Evolutionary conservation across 2,113 vertebrate species (phyloP).

Genomic region (Melanocharis versteri): DNA sequence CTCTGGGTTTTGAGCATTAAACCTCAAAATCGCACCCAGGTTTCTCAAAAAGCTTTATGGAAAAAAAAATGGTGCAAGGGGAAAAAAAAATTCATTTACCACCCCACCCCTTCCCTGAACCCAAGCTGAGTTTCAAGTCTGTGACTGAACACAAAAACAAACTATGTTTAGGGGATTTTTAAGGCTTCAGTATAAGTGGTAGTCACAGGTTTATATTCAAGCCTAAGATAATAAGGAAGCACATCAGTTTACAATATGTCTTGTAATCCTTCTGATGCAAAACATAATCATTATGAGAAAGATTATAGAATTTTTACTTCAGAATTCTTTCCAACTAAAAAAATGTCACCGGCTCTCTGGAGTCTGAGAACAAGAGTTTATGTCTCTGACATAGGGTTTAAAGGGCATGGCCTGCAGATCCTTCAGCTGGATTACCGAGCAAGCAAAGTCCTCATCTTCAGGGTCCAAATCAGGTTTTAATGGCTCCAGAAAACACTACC

Average conservation of each 20-base stretch:
- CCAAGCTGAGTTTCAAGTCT: neutral
- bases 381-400: neutral
- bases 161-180: neutral
- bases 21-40: neutral
- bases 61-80: neutral
- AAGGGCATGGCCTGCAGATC: neutral
- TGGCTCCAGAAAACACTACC: neutral
- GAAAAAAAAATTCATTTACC: fast-evolving
- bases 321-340: neutral
- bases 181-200: neutral
- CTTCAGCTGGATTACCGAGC: neutral
- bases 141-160: neutral
- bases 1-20: neutral
- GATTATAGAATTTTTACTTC: neutral
- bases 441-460: neutral
- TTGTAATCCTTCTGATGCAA: neutral
- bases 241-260: neutral
- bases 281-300: neutral
- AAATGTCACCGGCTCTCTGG: neutral
- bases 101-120: neutral
- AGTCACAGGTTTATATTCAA: neutral
- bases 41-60: neutral
- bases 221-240: neutral
- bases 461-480: neutral
- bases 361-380: neutral